Base-by-base conservation (phyloP, 1,140 invertebrate species). In the Brevipalpus yothersi region DNA sequence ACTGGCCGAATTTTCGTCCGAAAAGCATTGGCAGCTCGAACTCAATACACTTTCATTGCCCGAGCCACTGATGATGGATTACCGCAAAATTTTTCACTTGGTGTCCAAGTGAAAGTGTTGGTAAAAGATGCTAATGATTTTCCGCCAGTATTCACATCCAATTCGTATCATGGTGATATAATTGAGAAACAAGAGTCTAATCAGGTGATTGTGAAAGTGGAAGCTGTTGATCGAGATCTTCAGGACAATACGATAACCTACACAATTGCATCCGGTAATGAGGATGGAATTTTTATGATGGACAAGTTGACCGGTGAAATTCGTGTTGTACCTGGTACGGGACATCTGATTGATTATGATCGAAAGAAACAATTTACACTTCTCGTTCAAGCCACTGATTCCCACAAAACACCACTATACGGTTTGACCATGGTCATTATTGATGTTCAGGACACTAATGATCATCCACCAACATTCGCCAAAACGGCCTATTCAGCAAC, bases 121-220 rank as follows among this genome's bases (percentile, higher is more conserved):
- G 68, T 68, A 8, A 58, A 63, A 7, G 72, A 73, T 59, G 63
- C 71, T 10, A 75, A 75, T 62, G 73, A 75, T 64, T 70, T 70
- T 58, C 64, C 68, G 8, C 73, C 73, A n/a, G 63, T 71, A 1
- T 75, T 75, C 55, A 67, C 68, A 12, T 57, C 63, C 12, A 64
- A 64, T 4, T 59, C 61, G 9, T 69, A 69, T 47, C 57, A 65
- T 39, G 66, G 67, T 1, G 39, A 31, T 10, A 63, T 69, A 13
- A 53, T 56, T 0, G 68, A 69, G 57, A 68, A 67, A 58, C 62
- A 66, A 45, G 45, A 61, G 17, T 61, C 60, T 0, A 60, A 65
- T 17, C 58, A 64, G 41, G 61, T 63, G 1, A 64, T 69, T 17
- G 62, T 65, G 1, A 61, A 66, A 58, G 63, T 69, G 4, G 23